Base-by-base conservation (phyloP, 2,888 invertebrate genomes). In the Pristionchus mayeri region DNA sequence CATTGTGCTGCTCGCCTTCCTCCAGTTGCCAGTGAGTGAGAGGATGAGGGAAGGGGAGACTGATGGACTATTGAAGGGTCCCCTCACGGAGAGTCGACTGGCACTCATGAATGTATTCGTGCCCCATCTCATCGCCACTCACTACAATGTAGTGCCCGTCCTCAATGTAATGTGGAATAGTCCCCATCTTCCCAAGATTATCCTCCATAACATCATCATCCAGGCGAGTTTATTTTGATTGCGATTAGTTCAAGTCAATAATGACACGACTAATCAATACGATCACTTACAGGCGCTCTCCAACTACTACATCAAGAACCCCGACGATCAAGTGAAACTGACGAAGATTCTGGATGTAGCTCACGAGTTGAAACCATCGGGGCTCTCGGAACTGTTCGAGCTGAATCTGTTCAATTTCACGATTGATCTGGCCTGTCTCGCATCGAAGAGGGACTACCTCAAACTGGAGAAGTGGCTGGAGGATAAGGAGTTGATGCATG, bases 401-500 rank as follows among this genome's bases (percentile, higher is more conserved):
- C 96, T 96, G 0, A 96, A 96, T 2, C 54, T 96, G 0, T 96
- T 97, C 93, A 95, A 96, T 30, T 99, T 99, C 93, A 96, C 98
- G 60, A 98, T 99, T 89, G 99, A 99, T 93, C 94, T 99, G 90
- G 98, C 99, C 0, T 99, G 98, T 93, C 94, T 99, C 87, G 99
- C 99, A 0, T 98, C 98, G 0, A 94, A 98, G 82, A 95, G 98
- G 85, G 99, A 98, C 93, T 99, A 98, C 93, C 95, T 99, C 18
- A 99, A 99, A 93, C 94, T 99, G 30, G 99, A 99, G 93, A 99
- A 99, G 93, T 99, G 99, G 98, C 94, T 99, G 18, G 96, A 96
- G 0, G 99, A 99, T 93, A 98, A 99, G 94, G 96, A 98, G 86
- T 95, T 96, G 87, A 98, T 98, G 91, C 97, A 98, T 93, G 97